Evolutionary conservation across 2,797 vertebrate species (phyloP).

Genomic region (Botia almorhae): DNA sequence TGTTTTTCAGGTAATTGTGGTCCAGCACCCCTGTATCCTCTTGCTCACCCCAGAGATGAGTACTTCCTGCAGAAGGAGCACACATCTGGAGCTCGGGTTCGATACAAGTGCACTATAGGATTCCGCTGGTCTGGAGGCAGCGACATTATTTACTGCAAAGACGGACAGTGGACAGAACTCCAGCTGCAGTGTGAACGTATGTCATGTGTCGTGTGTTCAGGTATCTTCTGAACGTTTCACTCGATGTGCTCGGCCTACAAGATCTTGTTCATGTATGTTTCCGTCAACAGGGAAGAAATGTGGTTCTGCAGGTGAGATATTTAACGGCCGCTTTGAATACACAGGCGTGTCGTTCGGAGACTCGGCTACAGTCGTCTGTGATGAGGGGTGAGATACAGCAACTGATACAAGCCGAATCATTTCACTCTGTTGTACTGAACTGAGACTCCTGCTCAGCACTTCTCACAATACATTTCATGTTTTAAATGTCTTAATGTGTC

Average conservation of each 20-base stretch:
- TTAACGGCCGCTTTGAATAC: conserved; percentile 68
- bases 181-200: conserved; percentile 69
- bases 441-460: too few species aligned
- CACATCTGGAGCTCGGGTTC: conserved; percentile 46
- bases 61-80: conserved; percentile 48
- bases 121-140: conserved; percentile 52
- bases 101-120: conserved; percentile 66
- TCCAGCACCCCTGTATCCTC: conserved; percentile 43
- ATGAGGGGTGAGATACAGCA: conserved; percentile 58
- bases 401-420: neutral
- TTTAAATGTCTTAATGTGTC: too few species aligned
- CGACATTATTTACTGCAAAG: conserved; percentile 54
- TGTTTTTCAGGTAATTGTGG: conserved; percentile 60
- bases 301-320: conserved; percentile 73
- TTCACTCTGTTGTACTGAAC: neutral
- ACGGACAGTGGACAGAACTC: conserved; percentile 66
- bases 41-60: conserved; percentile 37
- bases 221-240: neutral
- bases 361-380: conserved; percentile 66
- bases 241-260: neutral
- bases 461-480: neutral
- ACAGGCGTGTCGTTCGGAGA: conserved; percentile 71
- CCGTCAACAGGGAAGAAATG: conserved; percentile 65
- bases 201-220: conserved; percentile 5
- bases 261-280: neutral